These are phyloP conservation scores for Scolopax rusticola DNA, from an alignment of 2,797 vertebrate genomes.

Conservation along the genomic window DNA sequence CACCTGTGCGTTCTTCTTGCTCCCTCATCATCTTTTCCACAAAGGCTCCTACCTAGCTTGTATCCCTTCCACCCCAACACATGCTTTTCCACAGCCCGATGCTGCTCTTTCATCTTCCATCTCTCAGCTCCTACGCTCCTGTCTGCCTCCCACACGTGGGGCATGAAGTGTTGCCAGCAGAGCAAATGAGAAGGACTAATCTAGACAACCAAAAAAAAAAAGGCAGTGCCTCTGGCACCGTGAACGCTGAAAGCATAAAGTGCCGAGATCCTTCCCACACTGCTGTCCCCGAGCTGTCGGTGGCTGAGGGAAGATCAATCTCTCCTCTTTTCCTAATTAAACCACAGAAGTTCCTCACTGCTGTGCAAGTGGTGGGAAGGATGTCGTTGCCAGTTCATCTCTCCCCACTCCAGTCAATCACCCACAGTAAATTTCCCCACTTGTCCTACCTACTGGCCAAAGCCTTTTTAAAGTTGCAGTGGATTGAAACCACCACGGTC, in stretches of 20 bases:
- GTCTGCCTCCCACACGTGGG: accelerated
- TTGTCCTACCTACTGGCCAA: background rate
- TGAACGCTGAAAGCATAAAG: background rate
- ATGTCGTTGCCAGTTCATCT: background rate
- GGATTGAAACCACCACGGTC: background rate
- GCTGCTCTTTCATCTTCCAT: background rate
- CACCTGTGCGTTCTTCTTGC: background rate
- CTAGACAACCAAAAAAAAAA: background rate
- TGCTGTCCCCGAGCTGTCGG: background rate
- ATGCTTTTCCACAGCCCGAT: background rate
- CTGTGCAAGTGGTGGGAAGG: background rate
- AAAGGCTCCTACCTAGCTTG: background rate
- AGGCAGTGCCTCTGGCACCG: background rate
- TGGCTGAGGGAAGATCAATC: background rate
- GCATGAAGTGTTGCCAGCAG: background rate
- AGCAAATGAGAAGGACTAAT: background rate
- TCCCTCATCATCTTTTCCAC: background rate
- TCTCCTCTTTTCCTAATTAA: background rate
- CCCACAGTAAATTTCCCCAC: background rate
- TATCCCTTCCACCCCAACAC: background rate
- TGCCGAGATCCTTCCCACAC: background rate
- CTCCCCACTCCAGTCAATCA: background rate
- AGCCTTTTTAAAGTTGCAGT: background rate
- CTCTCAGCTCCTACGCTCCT: background rate
- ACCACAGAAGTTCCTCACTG: background rate